Percentiles rank a stretch among this genome's conserved stretches.
phyloP scores from a whole-genome alignment of 2,888 invertebrate species.

The Phaedon cochleariae region DNA sequence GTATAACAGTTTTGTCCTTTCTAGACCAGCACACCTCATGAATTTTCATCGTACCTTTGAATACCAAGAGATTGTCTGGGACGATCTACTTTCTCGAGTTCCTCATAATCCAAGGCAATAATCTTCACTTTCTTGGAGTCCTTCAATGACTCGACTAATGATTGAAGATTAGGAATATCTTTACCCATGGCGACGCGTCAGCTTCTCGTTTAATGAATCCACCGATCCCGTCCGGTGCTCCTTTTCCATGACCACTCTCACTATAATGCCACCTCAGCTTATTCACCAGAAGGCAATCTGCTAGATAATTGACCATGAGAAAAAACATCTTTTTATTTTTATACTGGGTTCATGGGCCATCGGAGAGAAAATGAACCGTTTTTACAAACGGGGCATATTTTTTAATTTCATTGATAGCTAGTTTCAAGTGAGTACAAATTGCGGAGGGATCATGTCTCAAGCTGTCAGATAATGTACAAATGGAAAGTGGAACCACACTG shows the following conservation, averaged over 20 bases:
- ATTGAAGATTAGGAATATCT: slow-evolving; percentile 11
- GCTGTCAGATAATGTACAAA: slow-evolving; percentile 17
- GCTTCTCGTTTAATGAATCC: slow-evolving; percentile 23
- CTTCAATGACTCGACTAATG: not conserved
- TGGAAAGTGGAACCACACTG: not conserved
- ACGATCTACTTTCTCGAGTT: not conserved
- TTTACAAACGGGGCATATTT: not conserved
- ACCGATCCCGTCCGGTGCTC: slow-evolving; percentile 27
- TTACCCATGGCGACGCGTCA: slow-evolving; percentile 15
- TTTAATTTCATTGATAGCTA: too few species aligned
- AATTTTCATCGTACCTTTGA: not conserved
- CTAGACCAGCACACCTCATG: not conserved
- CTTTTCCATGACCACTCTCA: slow-evolving; percentile 28
- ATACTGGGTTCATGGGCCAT: slow-evolving; percentile 27
- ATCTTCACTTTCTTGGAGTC: not conserved
- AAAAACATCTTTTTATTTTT: slow-evolving; percentile 29
- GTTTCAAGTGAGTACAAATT: slow-evolving; percentile 25
- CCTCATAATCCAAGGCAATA: not conserved
- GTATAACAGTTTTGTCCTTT: not conserved
- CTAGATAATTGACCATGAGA: too few species aligned
- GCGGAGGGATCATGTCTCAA: slow-evolving; percentile 27
- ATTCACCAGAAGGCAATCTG: slow-evolving; percentile 2
- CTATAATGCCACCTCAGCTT: slow-evolving; percentile 23
- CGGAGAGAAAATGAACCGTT: too few species aligned
- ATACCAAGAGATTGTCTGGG: not conserved